These are phyloP conservation scores for Cottus gobio DNA, from an alignment of 2,113 vertebrate species.

Conservation along the genomic window DNA sequence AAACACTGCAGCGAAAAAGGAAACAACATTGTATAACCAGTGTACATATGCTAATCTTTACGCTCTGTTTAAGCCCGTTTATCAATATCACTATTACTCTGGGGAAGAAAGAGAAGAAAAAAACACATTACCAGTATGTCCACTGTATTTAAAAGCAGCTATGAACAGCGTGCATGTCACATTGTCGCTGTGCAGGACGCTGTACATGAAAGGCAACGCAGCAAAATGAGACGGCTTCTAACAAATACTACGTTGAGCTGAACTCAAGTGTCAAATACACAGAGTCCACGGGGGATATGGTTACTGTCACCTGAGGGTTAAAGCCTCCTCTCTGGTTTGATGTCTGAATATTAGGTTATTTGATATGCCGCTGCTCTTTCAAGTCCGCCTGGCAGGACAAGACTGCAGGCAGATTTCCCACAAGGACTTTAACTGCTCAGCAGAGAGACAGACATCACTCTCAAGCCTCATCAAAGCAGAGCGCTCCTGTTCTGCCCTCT, in stretches of 20 bases:
- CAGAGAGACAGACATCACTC: slow-evolving; percentile 55
- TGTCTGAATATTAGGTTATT: slow-evolving; percentile 63
- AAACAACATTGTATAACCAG: slow-evolving; percentile 33
- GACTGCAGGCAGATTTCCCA: slow-evolving; percentile 65
- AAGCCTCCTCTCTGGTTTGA: slow-evolving; percentile 55
- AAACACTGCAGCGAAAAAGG: slow-evolving; percentile 7
- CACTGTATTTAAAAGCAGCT: slow-evolving; percentile 1
- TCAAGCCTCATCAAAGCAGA: slow-evolving; percentile 56
- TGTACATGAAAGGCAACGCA: slow-evolving; percentile 54
- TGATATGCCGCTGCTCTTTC: slow-evolving; percentile 64
- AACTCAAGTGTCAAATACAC: slow-evolving; percentile 55
- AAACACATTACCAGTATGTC: not conserved
- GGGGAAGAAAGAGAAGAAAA: not conserved
- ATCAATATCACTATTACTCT: not conserved
- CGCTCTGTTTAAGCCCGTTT: not conserved
- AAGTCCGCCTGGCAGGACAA: slow-evolving; percentile 66
- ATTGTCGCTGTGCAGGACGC: slow-evolving; percentile 11
- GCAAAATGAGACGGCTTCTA: slow-evolving; percentile 58
- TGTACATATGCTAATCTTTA: slow-evolving; percentile 23
- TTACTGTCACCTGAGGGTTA: slow-evolving; percentile 71
- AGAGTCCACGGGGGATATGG: slow-evolving; percentile 53
- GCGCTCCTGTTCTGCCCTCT: slow-evolving; percentile 26
- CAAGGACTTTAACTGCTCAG: slow-evolving; percentile 62
- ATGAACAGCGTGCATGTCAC: slow-evolving; percentile 1
- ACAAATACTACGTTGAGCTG: slow-evolving; percentile 58